Conservation (phyloP, 2,113 vertebrate genomes). For the Podarcis raffonei region DNA sequence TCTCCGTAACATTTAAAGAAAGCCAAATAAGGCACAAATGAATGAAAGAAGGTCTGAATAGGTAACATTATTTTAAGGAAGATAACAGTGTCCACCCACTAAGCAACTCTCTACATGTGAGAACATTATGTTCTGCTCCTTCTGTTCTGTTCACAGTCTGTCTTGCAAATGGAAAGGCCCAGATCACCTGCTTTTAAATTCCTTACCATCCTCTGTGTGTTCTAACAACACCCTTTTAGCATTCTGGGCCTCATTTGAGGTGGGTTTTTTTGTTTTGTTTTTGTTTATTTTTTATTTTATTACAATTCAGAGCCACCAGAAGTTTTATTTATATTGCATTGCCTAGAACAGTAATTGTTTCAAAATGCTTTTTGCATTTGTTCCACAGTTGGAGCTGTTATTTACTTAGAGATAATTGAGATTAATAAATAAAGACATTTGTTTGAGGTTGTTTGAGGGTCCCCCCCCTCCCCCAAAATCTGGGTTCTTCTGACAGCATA, state of each 20-base stretch:
- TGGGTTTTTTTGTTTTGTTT: neutral
- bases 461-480: neutral
- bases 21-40: too few species aligned
- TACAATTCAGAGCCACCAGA: neutral
- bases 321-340: slow-evolving; percentile 6
- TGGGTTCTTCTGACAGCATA: neutral
- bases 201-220: neutral
- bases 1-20: too few species aligned
- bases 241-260: neutral
- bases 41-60: neutral
- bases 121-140: neutral
- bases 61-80: neutral
- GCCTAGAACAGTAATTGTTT: slow-evolving; percentile 8
- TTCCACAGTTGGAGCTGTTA: neutral
- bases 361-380: slow-evolving; percentile 7
- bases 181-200: neutral
- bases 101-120: too few species aligned
- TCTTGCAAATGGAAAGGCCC: neutral
- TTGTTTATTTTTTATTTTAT: neutral
- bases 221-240: neutral
- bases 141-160: neutral
- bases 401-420: slow-evolving; percentile 15
- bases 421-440: slow-evolving; percentile 21
- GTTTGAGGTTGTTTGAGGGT: slow-evolving; percentile 18
- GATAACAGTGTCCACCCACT: neutral